These are phyloP conservation scores for Pediacus dermestoides DNA, from an alignment of 2,888 invertebrate species.

Conservation along the genomic window DNA sequence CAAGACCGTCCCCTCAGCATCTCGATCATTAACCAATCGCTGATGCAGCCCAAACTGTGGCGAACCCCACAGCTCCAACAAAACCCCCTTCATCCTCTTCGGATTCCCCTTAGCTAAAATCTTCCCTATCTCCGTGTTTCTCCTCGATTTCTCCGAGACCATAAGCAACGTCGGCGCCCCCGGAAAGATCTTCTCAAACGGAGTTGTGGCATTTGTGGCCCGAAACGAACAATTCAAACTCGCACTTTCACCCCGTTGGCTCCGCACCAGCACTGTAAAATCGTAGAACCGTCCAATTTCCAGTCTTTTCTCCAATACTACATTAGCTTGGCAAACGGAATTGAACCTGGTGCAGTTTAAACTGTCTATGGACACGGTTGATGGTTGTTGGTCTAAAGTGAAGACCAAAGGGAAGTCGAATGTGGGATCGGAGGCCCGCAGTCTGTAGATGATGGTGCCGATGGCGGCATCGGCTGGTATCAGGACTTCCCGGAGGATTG, in stretches of 20 bases:
- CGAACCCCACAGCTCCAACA: conserved; percentile 80
- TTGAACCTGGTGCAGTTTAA: conserved; percentile 83
- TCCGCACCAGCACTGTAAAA: conserved; percentile 63
- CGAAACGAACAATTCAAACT: conserved; percentile 61
- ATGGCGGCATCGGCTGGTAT: conserved; percentile 81
- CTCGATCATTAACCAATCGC: conserved; percentile 68
- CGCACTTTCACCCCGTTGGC: conserved; percentile 64
- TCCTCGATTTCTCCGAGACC: conserved; percentile 45
- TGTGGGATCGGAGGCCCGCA: conserved; percentile 83
- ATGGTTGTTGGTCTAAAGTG: conserved; percentile 70
- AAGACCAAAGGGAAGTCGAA: conserved; percentile 84
- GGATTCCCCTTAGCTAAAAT: conserved; percentile 78
- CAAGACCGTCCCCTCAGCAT: conserved; percentile 76
- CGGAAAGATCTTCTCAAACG: conserved; percentile 78
- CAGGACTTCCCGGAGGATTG: conserved; percentile 76
- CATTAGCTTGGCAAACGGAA: conserved; percentile 86
- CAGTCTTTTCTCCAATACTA: conserved; percentile 70
- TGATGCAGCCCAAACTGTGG: conserved; percentile 76
- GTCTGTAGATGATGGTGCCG: conserved; percentile 76
- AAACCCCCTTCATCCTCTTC: conserved; percentile 70
- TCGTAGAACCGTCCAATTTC: conserved; percentile 82
- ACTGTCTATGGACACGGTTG: conserved; percentile 74
- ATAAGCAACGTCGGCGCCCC: conserved; percentile 57
- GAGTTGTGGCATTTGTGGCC: conserved; percentile 80
- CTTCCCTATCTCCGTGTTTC: conserved; percentile 78